These are phyloP conservation scores for Scartelaos histophorus DNA, from an alignment of 2,113 vertebrate genomes.

Conservation along the genomic window DNA sequence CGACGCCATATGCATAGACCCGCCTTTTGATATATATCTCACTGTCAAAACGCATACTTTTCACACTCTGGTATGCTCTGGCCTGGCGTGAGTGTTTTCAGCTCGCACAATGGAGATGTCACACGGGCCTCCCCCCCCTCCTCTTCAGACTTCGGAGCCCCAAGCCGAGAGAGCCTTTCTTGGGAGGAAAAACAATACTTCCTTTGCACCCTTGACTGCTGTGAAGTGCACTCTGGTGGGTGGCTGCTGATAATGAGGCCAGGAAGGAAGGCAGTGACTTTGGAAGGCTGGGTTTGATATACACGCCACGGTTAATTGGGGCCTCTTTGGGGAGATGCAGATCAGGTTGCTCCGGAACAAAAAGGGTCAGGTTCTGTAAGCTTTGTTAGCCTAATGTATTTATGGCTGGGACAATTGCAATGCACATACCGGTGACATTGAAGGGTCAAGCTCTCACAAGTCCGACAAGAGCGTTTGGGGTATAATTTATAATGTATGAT, in stretches of 20 bases:
- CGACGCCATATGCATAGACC: slow-evolving; percentile 48
- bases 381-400: slow-evolving; percentile 55
- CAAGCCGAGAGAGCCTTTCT: slow-evolving; percentile 54
- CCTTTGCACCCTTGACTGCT: slow-evolving; percentile 34
- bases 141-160: slow-evolving; percentile 29
- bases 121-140: slow-evolving; percentile 50
- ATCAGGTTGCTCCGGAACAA: slow-evolving; percentile 37
- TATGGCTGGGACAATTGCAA: slow-evolving; percentile 66
- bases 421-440: slow-evolving; percentile 2
- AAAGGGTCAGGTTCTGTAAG: slow-evolving; percentile 40
- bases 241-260: slow-evolving; percentile 52
- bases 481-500: not conserved
- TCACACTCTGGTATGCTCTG: slow-evolving; percentile 36
- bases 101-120: slow-evolving; percentile 64
- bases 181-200: slow-evolving; percentile 54
- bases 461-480: not conserved
- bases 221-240: slow-evolving; percentile 43
- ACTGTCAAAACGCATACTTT: slow-evolving; percentile 55
- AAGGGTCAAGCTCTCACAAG: not conserved
- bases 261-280: slow-evolving; percentile 63
- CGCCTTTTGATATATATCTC: slow-evolving; percentile 57
- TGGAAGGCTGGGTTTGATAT: slow-evolving; percentile 67
- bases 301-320: slow-evolving; percentile 63
- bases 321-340: slow-evolving; percentile 60
- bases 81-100: slow-evolving; percentile 54